Evolutionary conservation across 2,113 vertebrate genomes (phyloP).

Genomic region (Apeltes quadracus): DNA sequence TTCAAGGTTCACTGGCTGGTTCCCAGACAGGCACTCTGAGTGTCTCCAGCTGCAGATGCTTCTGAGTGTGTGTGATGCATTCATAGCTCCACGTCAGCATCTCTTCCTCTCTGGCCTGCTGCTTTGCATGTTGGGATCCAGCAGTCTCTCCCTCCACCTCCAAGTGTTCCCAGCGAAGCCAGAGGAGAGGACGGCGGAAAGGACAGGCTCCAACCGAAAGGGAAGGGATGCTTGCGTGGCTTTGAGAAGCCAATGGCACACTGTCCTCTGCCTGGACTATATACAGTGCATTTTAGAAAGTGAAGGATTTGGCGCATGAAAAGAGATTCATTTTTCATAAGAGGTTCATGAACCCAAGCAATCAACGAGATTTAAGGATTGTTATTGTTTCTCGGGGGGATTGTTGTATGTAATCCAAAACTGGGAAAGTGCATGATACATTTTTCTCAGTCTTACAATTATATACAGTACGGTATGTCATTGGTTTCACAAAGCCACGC

Average conservation of each 20-base stretch:
- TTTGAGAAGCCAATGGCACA: constrained; percentile 7
- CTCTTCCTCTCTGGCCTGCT: constrained; percentile 35
- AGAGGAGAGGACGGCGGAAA: constrained; percentile 47
- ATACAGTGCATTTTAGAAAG: not conserved
- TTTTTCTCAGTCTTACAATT: constrained; percentile 4
- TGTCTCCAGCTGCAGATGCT: constrained; percentile 61
- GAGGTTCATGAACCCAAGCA: constrained; percentile 3
- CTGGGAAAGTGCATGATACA: not conserved
- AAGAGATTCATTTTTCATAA: constrained; percentile 9
- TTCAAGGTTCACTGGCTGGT: constrained; percentile 38
- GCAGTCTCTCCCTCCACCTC: constrained; percentile 26
- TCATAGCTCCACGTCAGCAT: constrained; percentile 66
- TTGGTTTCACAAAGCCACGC: constrained; percentile 21
- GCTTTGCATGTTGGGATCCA: constrained; percentile 48
- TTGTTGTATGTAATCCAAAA: not conserved
- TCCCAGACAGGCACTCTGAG: constrained; percentile 51
- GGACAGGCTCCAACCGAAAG: constrained; percentile 30
- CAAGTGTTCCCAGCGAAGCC: constrained; percentile 45
- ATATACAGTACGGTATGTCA: constrained; percentile 12
- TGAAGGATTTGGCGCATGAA: constrained; percentile 12
- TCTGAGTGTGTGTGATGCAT: constrained; percentile 15
- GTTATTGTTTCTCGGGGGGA: no score
- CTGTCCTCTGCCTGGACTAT: no score
- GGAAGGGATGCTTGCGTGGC: constrained; percentile 16
- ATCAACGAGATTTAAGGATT: no score